These are phyloP conservation scores for Petrolisthes manimaculis DNA, from an alignment of 2,888 invertebrate genomes.

Conservation along the genomic window DNA sequence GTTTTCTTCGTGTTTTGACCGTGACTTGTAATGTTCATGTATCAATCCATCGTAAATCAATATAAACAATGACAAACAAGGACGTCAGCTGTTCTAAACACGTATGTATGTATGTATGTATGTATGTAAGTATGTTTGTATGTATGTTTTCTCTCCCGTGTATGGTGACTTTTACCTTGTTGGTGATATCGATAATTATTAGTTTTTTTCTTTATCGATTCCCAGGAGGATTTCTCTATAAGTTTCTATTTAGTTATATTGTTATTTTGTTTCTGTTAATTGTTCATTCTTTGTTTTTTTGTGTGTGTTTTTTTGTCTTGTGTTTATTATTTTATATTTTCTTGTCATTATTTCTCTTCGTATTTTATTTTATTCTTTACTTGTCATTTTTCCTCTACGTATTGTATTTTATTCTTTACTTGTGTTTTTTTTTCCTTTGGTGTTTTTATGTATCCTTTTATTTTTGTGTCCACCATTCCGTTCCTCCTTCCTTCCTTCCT, in stretches of 20 bases:
- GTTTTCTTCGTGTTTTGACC: no score
- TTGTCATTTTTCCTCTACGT: no score
- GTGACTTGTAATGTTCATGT: no score
- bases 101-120: no score
- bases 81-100: no score
- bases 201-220: not conserved
- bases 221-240: not conserved
- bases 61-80: no score
- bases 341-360: no score
- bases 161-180: not conserved
- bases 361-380: no score
- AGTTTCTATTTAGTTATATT: not conserved
- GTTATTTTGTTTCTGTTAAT: not conserved
- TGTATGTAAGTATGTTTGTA: no score
- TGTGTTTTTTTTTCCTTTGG: not conserved
- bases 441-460: not conserved
- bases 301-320: no score
- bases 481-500: not conserved
- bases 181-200: not conserved
- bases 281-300: not conserved
- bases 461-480: not conserved
- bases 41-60: no score
- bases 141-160: not conserved
- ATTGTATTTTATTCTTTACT: no score
- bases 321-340: not conserved